Base-by-base conservation (phyloP, 2,797 vertebrate species). In the Poeciliopsis gracilis region DNA sequence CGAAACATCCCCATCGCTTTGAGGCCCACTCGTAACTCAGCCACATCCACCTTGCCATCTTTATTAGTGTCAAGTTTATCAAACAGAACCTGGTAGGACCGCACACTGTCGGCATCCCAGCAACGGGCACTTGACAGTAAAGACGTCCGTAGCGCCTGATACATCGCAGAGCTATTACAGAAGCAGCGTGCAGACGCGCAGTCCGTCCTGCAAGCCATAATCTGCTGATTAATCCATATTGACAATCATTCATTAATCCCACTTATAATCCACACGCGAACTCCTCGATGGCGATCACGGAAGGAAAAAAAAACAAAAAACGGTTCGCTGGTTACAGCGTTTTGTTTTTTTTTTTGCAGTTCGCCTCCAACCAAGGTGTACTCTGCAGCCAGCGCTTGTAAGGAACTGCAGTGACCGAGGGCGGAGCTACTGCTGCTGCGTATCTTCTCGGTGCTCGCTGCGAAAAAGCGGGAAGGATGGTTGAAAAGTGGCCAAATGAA, bases 21-120 rank as follows among this genome's bases (percentile, higher is more conserved):
- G 5, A 99, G 97, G 67, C 97, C 97, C 55, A 94, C 93, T 25
- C 97, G 96, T 12, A 98, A 94, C 92, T 98, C 97, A 4, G 92
- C 86, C 5, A 99, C 96, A 82, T 98, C 97, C 94, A 98, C 96
- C 78, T 95, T 96, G 1, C 98, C 97, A 89, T 99, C 98, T 18
- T 95, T 94, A 61, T 99, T 97, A 81, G 96, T 93, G 71, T 99
- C 98, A 43, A 99, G 95, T 41, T 92, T 95, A 77, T 92, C 93
- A 89, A 99, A 98, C 76, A 98, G 95, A 25, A 92, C 96, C 80
- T 96, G 96, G 88, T 97, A 98, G 3, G 94, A 95, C 86, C 76
- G 88, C 13, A 84, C 43, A 59, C 90, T 94, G 76, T 92, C 86
- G 10, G 94, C 90, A 77, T 95, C 95, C 89, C 94, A 93, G 84